A percentile compares a stretch with the other conserved stretches of the same genome.
Evolutionary conservation across 1,140 invertebrate species (phyloP).

Genomic region (Andrena cerasifolii): DNA sequence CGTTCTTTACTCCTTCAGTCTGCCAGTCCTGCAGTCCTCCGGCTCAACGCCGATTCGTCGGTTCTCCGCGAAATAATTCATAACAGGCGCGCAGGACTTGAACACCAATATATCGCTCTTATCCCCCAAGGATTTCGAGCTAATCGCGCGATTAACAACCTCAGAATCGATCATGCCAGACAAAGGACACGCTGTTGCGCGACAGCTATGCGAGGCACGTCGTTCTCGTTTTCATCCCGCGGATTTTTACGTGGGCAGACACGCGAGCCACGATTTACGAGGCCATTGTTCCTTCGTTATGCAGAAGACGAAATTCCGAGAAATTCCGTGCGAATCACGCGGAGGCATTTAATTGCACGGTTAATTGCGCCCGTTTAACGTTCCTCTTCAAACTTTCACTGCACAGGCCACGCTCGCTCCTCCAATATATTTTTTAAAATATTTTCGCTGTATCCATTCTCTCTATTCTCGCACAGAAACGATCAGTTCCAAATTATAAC

Average conservation of each 20-base stretch:
- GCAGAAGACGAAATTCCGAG: background rate
- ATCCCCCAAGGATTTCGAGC: too few relatives aligned
- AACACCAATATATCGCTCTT: too few relatives aligned
- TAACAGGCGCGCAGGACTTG: too few relatives aligned
- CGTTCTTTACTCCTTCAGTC: too few relatives aligned
- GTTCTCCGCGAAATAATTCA: too few relatives aligned
- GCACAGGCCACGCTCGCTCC: background rate
- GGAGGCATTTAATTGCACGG: slow-evolving; percentile 34
- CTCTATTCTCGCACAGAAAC: too few relatives aligned
- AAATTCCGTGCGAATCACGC: slow-evolving; percentile 11
- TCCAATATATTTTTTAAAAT: too few relatives aligned
- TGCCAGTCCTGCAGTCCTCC: too few relatives aligned
- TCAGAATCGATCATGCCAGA: background rate
- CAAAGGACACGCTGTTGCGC: background rate
- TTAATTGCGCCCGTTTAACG: slow-evolving; percentile 22
- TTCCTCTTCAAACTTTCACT: background rate
- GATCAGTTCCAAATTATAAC: too few relatives aligned
- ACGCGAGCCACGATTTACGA: slow-evolving; percentile 30
- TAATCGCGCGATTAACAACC: background rate
- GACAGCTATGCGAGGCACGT: slow-evolving; percentile 12
- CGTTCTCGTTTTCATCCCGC: slow-evolving; percentile 27
- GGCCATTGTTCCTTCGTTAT: slow-evolving; percentile 32
- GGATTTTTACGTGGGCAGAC: slow-evolving; percentile 29
- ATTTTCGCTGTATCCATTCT: too few relatives aligned
- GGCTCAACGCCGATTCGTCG: too few relatives aligned